phyloP scores from a whole-genome alignment of 2,113 vertebrate genomes.

The Bucco capensis region DNA sequence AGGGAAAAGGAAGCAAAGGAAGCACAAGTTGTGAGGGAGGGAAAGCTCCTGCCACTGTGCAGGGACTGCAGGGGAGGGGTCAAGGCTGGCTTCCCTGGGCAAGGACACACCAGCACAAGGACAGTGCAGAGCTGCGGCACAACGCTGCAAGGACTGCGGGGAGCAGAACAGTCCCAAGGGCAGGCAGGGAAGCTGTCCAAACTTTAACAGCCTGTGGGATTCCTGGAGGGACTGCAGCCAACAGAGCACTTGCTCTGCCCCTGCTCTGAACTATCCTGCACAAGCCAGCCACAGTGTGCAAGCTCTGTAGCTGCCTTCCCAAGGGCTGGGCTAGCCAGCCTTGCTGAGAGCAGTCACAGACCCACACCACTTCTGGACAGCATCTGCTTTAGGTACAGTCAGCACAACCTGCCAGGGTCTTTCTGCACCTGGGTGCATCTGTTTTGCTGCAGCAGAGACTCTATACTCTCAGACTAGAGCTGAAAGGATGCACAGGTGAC shows the following conservation, averaged over 20 bases:
- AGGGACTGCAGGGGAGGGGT: not conserved
- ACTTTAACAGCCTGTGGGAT: not conserved
- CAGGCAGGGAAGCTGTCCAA: not conserved
- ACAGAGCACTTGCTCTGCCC: not conserved
- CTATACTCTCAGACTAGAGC: not conserved
- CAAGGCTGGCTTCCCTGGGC: not conserved
- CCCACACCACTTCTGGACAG: not conserved
- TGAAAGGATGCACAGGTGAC: not conserved
- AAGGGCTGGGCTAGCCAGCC: not conserved
- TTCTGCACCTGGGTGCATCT: not conserved
- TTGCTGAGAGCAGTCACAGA: fast-evolving
- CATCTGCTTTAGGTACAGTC: not conserved
- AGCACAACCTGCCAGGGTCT: not conserved
- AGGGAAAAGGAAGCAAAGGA: not conserved
- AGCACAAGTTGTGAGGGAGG: not conserved
- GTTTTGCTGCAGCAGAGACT: not conserved
- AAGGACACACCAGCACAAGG: not conserved
- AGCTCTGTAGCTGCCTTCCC: not conserved
- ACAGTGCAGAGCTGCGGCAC: fast-evolving
- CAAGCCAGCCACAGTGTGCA: no score
- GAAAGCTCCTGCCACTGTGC: not conserved
- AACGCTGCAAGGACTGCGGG: not conserved
- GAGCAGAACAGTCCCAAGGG: not conserved
- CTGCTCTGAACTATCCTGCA: not conserved
- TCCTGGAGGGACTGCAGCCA: not conserved